A percentile compares a stretch with the other conserved stretches of the same genome.
Conservation (phyloP, 2,797 vertebrate genomes). For the Artibeus jamaicensis region DNA sequence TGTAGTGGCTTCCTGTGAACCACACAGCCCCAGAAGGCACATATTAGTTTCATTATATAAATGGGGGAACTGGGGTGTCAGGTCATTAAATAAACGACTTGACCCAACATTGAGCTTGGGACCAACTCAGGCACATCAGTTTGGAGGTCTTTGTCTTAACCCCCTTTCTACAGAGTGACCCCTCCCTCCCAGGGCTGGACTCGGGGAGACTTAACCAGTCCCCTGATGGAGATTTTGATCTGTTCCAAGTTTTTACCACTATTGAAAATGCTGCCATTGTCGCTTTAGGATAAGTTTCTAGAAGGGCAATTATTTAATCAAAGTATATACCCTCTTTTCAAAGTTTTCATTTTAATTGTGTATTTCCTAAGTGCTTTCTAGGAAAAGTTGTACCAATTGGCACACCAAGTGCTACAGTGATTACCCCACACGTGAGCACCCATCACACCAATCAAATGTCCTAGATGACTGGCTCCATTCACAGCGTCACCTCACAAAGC, state of each 20-base stretch:
- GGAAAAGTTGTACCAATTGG: neutral
- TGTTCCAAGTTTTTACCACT: neutral
- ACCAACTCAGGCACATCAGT: neutral
- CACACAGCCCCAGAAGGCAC: neutral
- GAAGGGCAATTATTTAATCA: neutral
- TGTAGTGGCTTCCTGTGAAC: rapidly evolving
- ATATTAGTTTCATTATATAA: neutral
- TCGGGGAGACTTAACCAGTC: rapidly evolving
- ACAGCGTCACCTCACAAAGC: neutral
- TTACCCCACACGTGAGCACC: neutral
- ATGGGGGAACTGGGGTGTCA: neutral
- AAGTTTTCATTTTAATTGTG: neutral
- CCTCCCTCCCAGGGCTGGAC: neutral
- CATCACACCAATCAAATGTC: neutral
- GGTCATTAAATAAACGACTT: neutral
- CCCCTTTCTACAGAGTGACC: rapidly evolving
- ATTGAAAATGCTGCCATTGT: neutral
- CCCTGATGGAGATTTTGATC: neutral
- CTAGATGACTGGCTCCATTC: neutral
- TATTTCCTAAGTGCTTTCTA: neutral
- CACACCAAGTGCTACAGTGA: neutral
- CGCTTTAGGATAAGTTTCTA: neutral
- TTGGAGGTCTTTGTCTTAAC: neutral
- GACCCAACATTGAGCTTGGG: neutral
- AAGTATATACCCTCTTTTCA: neutral